Evolutionary conservation across 2,888 invertebrate species (phyloP), one percentile per base, ranked within the genome.

Genomic region (Portevinia maculata): DNA sequence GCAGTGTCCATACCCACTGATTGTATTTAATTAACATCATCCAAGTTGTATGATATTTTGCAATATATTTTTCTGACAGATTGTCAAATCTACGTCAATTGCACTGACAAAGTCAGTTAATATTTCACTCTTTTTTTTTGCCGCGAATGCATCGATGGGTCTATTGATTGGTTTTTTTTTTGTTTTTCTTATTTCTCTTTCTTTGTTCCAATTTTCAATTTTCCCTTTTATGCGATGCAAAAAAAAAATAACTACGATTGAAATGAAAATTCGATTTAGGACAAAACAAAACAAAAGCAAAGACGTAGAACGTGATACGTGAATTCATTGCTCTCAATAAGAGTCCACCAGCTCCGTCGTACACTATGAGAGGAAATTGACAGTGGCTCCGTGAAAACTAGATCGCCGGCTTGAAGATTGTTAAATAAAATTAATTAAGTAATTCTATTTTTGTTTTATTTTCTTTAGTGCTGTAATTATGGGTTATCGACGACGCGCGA

Each of bases 361-460:
- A 17, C n/a, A 17, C 32, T 13, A 37, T 32, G 32, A 60, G 37
- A 48, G 34, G 41, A 41, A 70, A 65, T 59, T 73, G 65, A 53
- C 67, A 53, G 44, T 59, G 81, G 76, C 70, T 70, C 59, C 74
- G 37, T 57, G 39, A 57, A 75, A 75, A 79, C 74, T 75, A 75
- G 75, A 79, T 76, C 69, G 70, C 21, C 59, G 41, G 24, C 64
- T 70, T 34, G 32, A 59, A 65, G 76, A 76, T 81, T 76, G 76
- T 64, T 70, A 65, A 81, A 81, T 65, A 76, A 69, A 62, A 76
- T 81, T 81, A 81, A 81, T 81, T 81, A 70, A 81, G 62, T 76
- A 81, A 81, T 81, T 64, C 75, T 52, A 44, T 46, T 65, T 62
- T 55, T 9, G 24, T 62, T 55, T 62, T 69, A 30, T 73, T 64